A percentile compares a stretch with the other conserved stretches of the same genome.
phyloP scores from a whole-genome alignment of 1,140 invertebrate species.

The Anagrus nilaparvatae region DNA sequence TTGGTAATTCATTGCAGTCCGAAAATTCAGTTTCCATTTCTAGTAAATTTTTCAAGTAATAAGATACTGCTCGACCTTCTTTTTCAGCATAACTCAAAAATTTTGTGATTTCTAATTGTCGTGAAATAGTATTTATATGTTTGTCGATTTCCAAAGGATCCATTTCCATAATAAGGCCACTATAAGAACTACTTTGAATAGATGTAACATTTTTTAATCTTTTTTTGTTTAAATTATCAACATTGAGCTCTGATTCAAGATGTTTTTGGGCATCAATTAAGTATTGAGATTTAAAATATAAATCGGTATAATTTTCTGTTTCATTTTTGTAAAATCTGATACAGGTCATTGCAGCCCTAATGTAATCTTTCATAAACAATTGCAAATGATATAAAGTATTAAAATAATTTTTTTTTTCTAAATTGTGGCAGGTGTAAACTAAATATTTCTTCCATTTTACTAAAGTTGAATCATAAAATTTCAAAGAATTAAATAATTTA shows the following conservation, averaged over 20 bases:
- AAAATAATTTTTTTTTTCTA: conserved; percentile 52
- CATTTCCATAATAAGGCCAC: conserved; percentile 48
- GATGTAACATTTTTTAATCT: conserved; percentile 27
- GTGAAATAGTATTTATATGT: conserved; percentile 57
- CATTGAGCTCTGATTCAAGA: conserved; percentile 43
- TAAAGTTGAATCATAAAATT: conserved; percentile 49
- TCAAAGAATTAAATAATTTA: conserved; percentile 50
- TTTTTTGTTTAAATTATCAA: conserved; percentile 29
- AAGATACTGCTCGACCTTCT: conserved; percentile 33
- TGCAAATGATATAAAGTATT: conserved; percentile 61
- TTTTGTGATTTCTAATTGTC: conserved; percentile 58
- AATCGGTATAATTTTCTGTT: conserved; percentile 44
- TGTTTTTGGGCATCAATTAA: conserved; percentile 53
- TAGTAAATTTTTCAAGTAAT: conserved; percentile 32
- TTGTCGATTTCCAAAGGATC: conserved; percentile 55
- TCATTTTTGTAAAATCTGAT: conserved; percentile 56
- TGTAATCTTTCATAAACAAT: conserved; percentile 53
- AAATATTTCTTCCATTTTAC: conserved; percentile 57
- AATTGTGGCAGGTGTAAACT: conserved; percentile 51
- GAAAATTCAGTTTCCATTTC: conserved; percentile 27
- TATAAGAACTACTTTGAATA: conserved; percentile 35
- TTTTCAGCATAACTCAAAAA: conserved; percentile 53
- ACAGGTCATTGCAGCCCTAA: conserved; percentile 64
- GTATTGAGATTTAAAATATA: conserved; percentile 43
- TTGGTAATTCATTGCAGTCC: conserved; percentile 39